Percentiles rank a stretch among this genome's conserved stretches.
phyloP scores from a whole-genome alignment of 64 coral and sea anemone genomes.

The Porites australiensis region DNA sequence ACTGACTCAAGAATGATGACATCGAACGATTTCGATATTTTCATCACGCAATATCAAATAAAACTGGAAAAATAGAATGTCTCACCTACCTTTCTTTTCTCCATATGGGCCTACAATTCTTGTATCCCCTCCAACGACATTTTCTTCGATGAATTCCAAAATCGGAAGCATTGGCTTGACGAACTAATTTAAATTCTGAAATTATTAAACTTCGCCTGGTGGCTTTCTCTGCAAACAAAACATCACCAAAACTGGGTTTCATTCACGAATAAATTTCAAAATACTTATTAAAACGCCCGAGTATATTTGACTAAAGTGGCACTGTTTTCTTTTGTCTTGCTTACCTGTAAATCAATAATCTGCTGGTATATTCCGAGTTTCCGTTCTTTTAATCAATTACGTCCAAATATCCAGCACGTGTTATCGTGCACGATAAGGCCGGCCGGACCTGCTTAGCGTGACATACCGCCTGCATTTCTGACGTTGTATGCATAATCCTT shows the following conservation, averaged over 20 bases:
- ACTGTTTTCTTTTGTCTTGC: neutral
- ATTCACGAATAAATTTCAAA: neutral
- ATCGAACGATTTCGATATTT: neutral
- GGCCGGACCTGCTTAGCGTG: neutral
- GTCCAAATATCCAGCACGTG: neutral
- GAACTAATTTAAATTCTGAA: neutral
- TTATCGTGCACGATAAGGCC: neutral
- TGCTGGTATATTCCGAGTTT: neutral
- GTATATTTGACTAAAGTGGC: neutral
- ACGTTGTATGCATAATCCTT: neutral
- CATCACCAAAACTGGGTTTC: neutral
- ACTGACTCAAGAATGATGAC: no score
- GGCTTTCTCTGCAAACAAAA: neutral
- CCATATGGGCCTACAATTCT: slow-evolving; percentile 25
- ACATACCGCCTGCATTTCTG: neutral
- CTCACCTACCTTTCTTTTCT: slow-evolving; percentile 13
- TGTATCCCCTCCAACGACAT: slow-evolving; percentile 11
- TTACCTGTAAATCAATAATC: neutral
- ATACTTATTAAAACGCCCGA: neutral
- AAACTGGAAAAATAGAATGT: neutral
- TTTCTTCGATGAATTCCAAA: slow-evolving; percentile 30
- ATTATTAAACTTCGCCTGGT: neutral
- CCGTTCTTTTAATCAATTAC: neutral
- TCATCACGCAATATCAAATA: neutral
- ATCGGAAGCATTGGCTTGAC: slow-evolving; percentile 14